Evolutionary conservation across 1,140 invertebrate species (phyloP).

Genomic region (Cylas formicarius): DNA sequence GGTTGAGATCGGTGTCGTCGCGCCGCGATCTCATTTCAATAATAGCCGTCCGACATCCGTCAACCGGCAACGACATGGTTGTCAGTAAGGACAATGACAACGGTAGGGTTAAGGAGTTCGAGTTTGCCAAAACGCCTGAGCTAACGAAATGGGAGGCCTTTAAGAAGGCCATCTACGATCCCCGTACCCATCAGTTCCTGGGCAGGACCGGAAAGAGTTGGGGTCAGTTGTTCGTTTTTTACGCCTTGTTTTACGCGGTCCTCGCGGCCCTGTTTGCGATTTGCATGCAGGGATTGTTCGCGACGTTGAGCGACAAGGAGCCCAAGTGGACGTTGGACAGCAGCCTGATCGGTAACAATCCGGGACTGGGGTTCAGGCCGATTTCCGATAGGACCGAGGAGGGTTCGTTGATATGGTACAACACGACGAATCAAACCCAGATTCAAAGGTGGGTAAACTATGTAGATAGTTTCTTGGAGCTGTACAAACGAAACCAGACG

Average conservation of each 20-base stretch:
- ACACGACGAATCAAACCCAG: slow-evolving; percentile 55
- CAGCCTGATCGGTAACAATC: slow-evolving; percentile 81
- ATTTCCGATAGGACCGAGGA: slow-evolving; percentile 65
- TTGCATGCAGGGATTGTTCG: slow-evolving; percentile 72
- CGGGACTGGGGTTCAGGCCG: slow-evolving; percentile 84
- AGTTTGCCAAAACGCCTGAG: slow-evolving; percentile 24
- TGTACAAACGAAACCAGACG: slow-evolving; percentile 50
- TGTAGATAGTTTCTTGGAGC: slow-evolving; percentile 61
- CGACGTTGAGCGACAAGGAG: slow-evolving; percentile 58
- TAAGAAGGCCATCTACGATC: slow-evolving; percentile 57
- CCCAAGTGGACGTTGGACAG: slow-evolving; percentile 66
- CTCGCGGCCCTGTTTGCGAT: slow-evolving; percentile 73
- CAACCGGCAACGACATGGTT: too few relatives aligned
- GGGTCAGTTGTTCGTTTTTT: slow-evolving; percentile 73
- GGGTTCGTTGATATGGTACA: slow-evolving; percentile 78
- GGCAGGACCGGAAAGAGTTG: slow-evolving; percentile 65
- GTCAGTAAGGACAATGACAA: slow-evolving; percentile 16
- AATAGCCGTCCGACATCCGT: too few relatives aligned
- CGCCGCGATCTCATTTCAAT: too few relatives aligned
- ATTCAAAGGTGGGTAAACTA: slow-evolving; percentile 59
- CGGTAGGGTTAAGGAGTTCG: slow-evolving; percentile 21
- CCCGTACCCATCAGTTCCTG: slow-evolving; percentile 54
- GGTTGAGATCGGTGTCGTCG: too few relatives aligned
- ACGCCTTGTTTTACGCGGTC: slow-evolving; percentile 73
- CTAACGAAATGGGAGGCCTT: slow-evolving; percentile 52